These are phyloP conservation scores for Clanis bilineata DNA, from an alignment of 2,888 invertebrate species.

Conservation along the genomic window DNA sequence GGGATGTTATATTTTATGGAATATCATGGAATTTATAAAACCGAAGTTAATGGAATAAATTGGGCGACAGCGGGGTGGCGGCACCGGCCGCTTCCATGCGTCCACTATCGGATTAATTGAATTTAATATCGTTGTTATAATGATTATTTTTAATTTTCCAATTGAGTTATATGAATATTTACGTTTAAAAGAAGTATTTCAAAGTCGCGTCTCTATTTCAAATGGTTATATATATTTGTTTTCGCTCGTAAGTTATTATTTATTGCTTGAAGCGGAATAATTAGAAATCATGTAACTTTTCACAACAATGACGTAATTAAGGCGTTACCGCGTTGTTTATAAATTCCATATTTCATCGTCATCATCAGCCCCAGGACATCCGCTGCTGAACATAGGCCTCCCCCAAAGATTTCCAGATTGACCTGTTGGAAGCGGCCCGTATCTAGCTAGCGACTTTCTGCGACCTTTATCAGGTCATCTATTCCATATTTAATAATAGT, in stretches of 20 bases:
- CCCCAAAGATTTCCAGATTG: too few relatives aligned
- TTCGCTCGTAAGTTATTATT: not conserved
- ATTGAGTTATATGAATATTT: not conserved
- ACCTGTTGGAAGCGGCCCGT: too few relatives aligned
- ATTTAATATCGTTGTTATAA: not conserved
- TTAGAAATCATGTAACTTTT: too few relatives aligned
- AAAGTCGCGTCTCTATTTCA: not conserved
- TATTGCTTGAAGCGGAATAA: not conserved
- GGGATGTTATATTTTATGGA: not conserved
- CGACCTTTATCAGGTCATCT: too few relatives aligned
- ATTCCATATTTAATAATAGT: too few relatives aligned
- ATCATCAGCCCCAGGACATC: too few relatives aligned
- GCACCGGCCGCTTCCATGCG: not conserved
- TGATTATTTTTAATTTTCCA: not conserved
- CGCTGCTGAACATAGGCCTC: too few relatives aligned
- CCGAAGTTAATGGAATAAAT: not conserved
- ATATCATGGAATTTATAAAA: not conserved
- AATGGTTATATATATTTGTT: not conserved
- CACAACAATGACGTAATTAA: too few relatives aligned
- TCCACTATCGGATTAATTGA: not conserved
- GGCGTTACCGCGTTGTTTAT: too few relatives aligned
- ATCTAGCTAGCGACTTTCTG: too few relatives aligned
- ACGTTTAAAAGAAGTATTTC: not conserved
- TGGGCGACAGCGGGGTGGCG: constrained; percentile 5
- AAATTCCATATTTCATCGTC: too few relatives aligned